Conservation (phyloP, 1,140 invertebrate species). For the Macrobrachium nipponense region DNA sequence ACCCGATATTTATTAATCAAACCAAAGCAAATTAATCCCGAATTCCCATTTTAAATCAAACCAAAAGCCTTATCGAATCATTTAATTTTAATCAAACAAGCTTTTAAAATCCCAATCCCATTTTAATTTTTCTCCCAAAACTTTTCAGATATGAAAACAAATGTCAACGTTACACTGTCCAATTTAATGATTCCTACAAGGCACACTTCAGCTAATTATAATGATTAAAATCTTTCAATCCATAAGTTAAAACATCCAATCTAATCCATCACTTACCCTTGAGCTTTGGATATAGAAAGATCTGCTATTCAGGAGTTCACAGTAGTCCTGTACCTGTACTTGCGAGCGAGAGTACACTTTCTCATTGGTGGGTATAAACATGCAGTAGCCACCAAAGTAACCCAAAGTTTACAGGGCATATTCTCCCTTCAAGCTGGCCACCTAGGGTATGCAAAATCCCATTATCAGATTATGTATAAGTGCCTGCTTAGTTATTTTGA, state of each 20-base stretch:
- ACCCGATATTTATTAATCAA: too few relatives aligned
- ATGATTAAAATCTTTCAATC: too few relatives aligned
- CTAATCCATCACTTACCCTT: background rate
- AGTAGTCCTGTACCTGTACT: conserved; percentile 28
- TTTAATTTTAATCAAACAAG: too few relatives aligned
- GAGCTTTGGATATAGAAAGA: conserved; percentile 34
- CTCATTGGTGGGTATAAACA: background rate
- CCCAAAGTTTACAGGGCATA: conserved; percentile 35
- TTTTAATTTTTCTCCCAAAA: too few relatives aligned
- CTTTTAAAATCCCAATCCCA: too few relatives aligned
- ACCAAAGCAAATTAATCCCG: too few relatives aligned
- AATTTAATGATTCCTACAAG: too few relatives aligned
- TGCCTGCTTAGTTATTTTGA: background rate
- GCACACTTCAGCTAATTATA: too few relatives aligned
- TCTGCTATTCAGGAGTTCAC: background rate
- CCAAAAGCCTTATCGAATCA: too few relatives aligned
- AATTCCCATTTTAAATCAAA: too few relatives aligned
- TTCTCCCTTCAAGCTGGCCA: background rate
- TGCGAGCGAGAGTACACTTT: conserved; percentile 16
- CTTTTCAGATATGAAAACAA: too few relatives aligned
- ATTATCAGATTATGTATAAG: background rate
- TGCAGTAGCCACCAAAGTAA: background rate
- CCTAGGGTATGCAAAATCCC: background rate
- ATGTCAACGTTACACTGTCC: background rate
- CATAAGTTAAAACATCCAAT: too few relatives aligned